Percentiles rank a stretch among this genome's conserved stretches.
These are phyloP conservation scores for Rostratula benghalensis DNA, from an alignment of 2,113 vertebrate species.

Conservation along the genomic window DNA sequence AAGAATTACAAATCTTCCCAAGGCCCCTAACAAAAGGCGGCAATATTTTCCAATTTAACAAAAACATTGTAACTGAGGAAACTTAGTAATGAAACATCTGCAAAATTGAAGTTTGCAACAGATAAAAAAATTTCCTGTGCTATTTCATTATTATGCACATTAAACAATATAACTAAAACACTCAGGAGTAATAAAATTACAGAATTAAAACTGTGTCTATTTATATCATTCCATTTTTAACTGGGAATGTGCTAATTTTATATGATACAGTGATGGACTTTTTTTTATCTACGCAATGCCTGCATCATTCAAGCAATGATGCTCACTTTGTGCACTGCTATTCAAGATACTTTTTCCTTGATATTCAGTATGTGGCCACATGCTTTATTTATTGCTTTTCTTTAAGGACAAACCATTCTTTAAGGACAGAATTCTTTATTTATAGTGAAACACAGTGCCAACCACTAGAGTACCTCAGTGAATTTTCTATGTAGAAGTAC, in stretches of 20 bases:
- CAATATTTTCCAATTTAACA: background rate
- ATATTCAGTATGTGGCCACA: background rate
- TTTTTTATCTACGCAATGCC: background rate
- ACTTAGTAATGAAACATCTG: background rate
- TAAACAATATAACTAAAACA: background rate
- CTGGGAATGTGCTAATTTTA: background rate
- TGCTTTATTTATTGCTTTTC: background rate
- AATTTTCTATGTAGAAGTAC: background rate
- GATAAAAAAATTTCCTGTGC: background rate
- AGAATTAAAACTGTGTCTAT: background rate
- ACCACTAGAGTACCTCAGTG: background rate
- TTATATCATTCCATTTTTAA: background rate
- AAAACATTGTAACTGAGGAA: background rate
- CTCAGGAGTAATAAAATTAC: background rate
- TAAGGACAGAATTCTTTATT: background rate
- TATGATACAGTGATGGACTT: background rate
- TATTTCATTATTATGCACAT: background rate
- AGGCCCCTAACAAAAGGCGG: background rate
- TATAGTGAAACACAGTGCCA: background rate
- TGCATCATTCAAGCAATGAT: background rate
- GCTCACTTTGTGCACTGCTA: background rate
- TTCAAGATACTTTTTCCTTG: background rate
- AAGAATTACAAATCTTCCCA: background rate
- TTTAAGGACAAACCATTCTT: background rate
- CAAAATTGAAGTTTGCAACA: background rate